Conservation (phyloP, 2,113 vertebrate species). For the Actinemys pallida region DNA sequence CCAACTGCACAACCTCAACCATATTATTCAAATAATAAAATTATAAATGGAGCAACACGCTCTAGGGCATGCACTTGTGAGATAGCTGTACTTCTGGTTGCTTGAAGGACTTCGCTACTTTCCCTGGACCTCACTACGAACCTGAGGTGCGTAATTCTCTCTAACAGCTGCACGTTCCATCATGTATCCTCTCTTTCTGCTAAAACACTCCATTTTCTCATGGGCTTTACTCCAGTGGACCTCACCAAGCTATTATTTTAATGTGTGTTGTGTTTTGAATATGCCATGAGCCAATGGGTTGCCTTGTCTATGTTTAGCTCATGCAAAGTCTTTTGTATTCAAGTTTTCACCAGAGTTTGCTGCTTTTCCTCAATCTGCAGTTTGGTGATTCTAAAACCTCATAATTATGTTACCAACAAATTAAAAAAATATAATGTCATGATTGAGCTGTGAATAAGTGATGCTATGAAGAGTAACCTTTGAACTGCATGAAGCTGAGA, state of each 20-base stretch:
- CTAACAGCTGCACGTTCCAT: background rate
- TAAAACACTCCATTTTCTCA: slow-evolving; percentile 1
- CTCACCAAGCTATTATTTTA: background rate
- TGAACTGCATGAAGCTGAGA: background rate
- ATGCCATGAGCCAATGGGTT: background rate
- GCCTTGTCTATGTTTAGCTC: background rate
- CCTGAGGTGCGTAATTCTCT: background rate
- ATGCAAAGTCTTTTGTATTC: fast-evolving
- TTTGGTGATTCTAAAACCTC: background rate
- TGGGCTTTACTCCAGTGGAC: background rate
- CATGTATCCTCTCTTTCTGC: background rate
- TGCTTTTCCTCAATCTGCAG: background rate
- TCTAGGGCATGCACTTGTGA: background rate
- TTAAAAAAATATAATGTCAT: background rate
- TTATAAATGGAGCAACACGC: background rate
- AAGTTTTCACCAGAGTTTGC: background rate
- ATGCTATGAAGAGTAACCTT: background rate
- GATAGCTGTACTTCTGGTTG: background rate
- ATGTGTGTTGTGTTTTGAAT: background rate
- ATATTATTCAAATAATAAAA: background rate
- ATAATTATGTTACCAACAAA: background rate
- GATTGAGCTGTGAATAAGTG: background rate
- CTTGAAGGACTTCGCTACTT: slow-evolving; percentile 1
- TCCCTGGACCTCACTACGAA: background rate
- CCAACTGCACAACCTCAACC: background rate